These are phyloP conservation scores for Tipula unca DNA, from an alignment of 2,888 invertebrate genomes.

Conservation along the genomic window DNA sequence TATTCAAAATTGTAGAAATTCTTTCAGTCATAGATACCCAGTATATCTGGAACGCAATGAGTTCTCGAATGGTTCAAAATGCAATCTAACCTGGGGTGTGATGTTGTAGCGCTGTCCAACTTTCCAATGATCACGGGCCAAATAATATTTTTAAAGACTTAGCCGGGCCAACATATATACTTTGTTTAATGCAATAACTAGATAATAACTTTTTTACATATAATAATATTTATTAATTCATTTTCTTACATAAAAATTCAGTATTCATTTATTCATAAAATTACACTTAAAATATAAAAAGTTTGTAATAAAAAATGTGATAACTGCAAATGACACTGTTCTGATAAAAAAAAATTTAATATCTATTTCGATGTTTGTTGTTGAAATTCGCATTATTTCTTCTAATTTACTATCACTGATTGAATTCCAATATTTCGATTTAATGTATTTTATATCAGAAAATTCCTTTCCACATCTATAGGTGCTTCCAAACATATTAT, in stretches of 20 bases:
- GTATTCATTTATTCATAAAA: not conserved
- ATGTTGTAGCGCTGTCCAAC: not conserved
- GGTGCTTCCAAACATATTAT: not conserved
- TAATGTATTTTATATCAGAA: too few relatives aligned
- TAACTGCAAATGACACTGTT: not conserved
- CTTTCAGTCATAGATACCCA: too few relatives aligned
- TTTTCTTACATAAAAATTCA: not conserved
- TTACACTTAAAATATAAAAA: not conserved
- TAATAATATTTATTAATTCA: not conserved
- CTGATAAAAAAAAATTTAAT: not conserved
- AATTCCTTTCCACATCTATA: not conserved
- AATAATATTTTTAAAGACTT: conserved; percentile 15
- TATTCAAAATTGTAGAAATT: too few relatives aligned
- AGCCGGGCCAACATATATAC: conserved; percentile 17
- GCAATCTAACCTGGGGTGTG: too few relatives aligned
- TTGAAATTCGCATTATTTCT: too few relatives aligned
- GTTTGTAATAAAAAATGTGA: conserved; percentile 1
- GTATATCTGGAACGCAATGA: too few relatives aligned
- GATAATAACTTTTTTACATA: conserved; percentile 14
- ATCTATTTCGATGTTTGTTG: not conserved
- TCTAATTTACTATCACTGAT: too few relatives aligned
- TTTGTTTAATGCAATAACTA: conserved; percentile 16
- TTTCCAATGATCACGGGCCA: conserved; percentile 14
- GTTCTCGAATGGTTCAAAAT: too few relatives aligned
- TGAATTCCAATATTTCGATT: too few relatives aligned